Evolutionary conservation across 2,888 invertebrate species (phyloP).

Genomic region (Noctua janthina): DNA sequence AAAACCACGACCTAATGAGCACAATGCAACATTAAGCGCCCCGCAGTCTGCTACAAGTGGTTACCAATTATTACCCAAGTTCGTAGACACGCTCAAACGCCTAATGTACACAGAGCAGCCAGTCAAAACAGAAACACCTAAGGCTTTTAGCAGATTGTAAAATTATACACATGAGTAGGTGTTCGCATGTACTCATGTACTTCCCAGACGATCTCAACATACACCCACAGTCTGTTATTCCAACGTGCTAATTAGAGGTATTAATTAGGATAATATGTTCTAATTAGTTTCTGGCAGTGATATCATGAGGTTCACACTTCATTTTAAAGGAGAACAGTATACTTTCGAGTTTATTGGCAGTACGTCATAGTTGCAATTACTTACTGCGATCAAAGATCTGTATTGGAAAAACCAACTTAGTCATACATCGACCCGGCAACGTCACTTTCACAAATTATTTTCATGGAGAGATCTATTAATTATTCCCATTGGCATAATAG

Average conservation of each 20-base stretch:
- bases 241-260: constrained; percentile 76
- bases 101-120: constrained; percentile 55
- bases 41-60: constrained; percentile 74
- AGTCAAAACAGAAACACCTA: constrained; percentile 60
- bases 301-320: constrained; percentile 84
- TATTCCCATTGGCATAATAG: neutral
- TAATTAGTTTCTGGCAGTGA: constrained; percentile 81
- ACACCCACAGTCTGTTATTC: constrained; percentile 65
- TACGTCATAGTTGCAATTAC: constrained; percentile 47
- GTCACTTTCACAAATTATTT: neutral
- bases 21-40: constrained; percentile 72
- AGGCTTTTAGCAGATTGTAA: constrained; percentile 71
- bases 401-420: constrained; percentile 12
- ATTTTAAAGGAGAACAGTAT: constrained; percentile 64
- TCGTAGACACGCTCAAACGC: constrained; percentile 62
- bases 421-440: constrained; percentile 16
- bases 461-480: neutral
- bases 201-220: constrained; percentile 43
- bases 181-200: constrained; percentile 57
- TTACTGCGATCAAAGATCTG: constrained; percentile 12
- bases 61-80: constrained; percentile 65
- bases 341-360: constrained; percentile 58
- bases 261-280: constrained; percentile 81
- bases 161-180: constrained; percentile 65
- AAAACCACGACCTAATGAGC: constrained; percentile 39